Base-by-base conservation (phyloP, 1,140 invertebrate genomes). In the Heliothis subflexa region DNA sequence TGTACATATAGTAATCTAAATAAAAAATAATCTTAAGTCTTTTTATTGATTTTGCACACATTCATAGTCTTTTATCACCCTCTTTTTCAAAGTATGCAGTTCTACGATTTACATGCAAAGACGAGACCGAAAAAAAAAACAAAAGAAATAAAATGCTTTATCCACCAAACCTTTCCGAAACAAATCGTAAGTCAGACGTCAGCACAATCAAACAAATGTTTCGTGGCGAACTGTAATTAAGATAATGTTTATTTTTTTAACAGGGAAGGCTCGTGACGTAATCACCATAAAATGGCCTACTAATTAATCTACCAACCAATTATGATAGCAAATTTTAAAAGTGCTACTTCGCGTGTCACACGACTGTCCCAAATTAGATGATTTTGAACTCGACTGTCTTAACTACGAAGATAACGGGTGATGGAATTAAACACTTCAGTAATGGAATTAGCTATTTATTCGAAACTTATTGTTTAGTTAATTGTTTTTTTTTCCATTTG, bases 291-390 rank as follows among this genome's bases (percentile, higher is more conserved):
- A 75, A 52, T 40, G 25, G 75, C 64, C 81, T 78, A 85, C 83
- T 87, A 88, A 90, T 91, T 90, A 88, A 85, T 78, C 84, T 77
- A 68, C 68, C 61, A 75, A 72, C 83, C 84, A 86, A 88, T 90
- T 90, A 89, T 90, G 86, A 88, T 85, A 90, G 85, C 87, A 86
- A 89, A 85, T 87, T 88, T 90, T 89, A 85, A 83, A 84, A 87
- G 73, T 82, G 82, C 78, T 72, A 83, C 81, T 83, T 91, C 80
- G 89, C 89, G 88, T 91, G 89, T 83, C 81, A 78, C 68, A 68
- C 71, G 72, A 71, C 21, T 47, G 47, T 40, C 52, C 21, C 18
- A 55, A 54, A 66, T 77, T 77, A 64, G 62, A 45, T 54, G 50
- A 76, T 50, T 40, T 52, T 62, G 40, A 40, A 47, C 40, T 11